Conservation (phyloP, 2,797 vertebrate genomes). For the Myioborus miniatus region DNA sequence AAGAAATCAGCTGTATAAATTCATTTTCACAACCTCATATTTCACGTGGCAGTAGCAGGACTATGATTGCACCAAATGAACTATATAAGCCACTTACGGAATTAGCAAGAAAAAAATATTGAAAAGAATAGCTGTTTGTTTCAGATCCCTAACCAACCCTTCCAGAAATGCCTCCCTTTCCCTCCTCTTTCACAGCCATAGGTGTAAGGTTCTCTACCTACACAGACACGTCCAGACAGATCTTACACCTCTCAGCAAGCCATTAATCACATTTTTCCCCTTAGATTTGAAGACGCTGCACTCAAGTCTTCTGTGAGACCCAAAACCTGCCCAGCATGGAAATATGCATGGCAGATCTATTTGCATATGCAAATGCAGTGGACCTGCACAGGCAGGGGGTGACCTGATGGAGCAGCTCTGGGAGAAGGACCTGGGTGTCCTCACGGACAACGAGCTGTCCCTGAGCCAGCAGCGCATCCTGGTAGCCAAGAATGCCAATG, state of each 20-base stretch:
- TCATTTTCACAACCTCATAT: background rate
- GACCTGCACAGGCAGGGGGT: background rate
- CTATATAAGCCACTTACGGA: background rate
- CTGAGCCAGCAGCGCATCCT: background rate
- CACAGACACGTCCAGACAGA: background rate
- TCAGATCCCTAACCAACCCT: background rate
- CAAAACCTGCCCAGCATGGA: background rate
- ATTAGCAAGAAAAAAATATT: background rate
- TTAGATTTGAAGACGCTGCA: background rate
- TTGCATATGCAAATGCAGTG: background rate
- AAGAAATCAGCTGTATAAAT: background rate
- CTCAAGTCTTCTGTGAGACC: background rate
- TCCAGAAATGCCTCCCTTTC: background rate
- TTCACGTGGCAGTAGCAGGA: background rate
- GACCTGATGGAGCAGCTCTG: background rate
- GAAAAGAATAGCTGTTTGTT: background rate
- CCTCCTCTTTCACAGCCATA: background rate
- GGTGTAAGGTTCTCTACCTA: background rate
- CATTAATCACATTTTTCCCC: background rate
- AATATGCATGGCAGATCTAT: background rate
- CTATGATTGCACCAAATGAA: background rate
- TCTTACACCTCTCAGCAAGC: background rate
- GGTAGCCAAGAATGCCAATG: accelerated
- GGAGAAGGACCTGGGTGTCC: accelerated
- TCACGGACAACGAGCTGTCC: accelerated